Conservation (phyloP, 2,113 vertebrate genomes). For the Pelecanoides urinatrix region DNA sequence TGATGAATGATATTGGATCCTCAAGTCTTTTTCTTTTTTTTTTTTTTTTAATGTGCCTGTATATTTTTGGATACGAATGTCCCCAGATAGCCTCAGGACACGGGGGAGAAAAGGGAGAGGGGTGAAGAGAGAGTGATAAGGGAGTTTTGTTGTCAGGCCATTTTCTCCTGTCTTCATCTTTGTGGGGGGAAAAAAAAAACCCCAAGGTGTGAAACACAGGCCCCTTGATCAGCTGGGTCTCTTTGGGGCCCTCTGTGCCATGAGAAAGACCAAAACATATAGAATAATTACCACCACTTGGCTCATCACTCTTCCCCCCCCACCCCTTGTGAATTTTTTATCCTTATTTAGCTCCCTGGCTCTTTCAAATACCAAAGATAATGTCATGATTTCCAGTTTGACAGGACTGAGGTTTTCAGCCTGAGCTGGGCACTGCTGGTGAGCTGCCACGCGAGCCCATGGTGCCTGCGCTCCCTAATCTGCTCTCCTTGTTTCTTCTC, state of each 20-base stretch:
- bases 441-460: accelerated
- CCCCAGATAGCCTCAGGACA: conserved; percentile 27
- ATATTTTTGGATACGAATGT: conserved; percentile 43
- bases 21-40: background rate
- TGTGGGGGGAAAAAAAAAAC: background rate
- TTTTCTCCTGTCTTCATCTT: background rate
- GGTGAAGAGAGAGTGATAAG: background rate
- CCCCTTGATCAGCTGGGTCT: background rate
- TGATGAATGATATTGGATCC: conserved; percentile 54
- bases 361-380: conserved; percentile 6
- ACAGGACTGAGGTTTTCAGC: background rate
- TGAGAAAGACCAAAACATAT: background rate
- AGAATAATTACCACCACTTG: background rate
- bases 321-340: background rate
- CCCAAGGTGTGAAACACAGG: background rate
- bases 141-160: background rate
- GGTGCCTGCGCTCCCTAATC: background rate
- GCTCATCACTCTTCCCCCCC: background rate
- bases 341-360: conserved; percentile 38
- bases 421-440: background rate
- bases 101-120: background rate
- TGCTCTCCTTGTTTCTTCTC: background rate
- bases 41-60: background rate
- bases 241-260: background rate
- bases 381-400: background rate